Evolutionary conservation across 2,888 invertebrate species (phyloP), one percentile per base, ranked within the genome.

Genomic region (Xylota sylvarum): DNA sequence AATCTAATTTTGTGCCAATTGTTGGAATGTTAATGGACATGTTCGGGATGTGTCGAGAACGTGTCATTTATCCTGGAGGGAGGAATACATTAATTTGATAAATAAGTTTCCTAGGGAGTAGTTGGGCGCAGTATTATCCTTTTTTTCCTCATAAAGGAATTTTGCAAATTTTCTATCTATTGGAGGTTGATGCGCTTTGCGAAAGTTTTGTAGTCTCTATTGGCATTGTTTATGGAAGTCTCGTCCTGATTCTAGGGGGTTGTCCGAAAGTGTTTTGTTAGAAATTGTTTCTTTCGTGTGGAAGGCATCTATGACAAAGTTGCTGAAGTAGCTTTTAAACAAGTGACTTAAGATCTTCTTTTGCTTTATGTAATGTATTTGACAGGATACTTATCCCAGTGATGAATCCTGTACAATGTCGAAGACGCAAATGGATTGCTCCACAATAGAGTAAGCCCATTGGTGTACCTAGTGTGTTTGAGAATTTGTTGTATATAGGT

Each of bases 1-100:
- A 70, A 80, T 70, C 64, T 80, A 70, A 70, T 85, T 80, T 76
- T 43, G 64, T 58, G 80, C 70, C 74, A 70, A 85, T 80, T 85
- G 69, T 76, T 85, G 58, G 64, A 76, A 76, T 80, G 70, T 52
- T 76, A 85, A 85, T 70, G 58, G 74, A 85, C 64, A 65, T 80
- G 74, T 74, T 65, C 17, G 70, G 37, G 76, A 52, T 64, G 84
- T 60, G 32, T 67, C 14, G 48, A 79, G 50, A 69, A 80, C 74
- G 84, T 84, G 74, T 55, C 73, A 46, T 64, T 35, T 64, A n/a
- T 32, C 43, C 55, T 5, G 14, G 9, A 17, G 43, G 40, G 12
- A 23, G 55, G 55, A 43, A 64, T 74, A 27, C 62, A 64, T 64
- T 64, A 64, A 70, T 70, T 56, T 56, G 35, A 35, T 55, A 32